Evolutionary conservation across 2,888 invertebrate species (phyloP), one percentile per base, ranked within the genome.

Genomic region (Drosophila nigritarsus): DNA sequence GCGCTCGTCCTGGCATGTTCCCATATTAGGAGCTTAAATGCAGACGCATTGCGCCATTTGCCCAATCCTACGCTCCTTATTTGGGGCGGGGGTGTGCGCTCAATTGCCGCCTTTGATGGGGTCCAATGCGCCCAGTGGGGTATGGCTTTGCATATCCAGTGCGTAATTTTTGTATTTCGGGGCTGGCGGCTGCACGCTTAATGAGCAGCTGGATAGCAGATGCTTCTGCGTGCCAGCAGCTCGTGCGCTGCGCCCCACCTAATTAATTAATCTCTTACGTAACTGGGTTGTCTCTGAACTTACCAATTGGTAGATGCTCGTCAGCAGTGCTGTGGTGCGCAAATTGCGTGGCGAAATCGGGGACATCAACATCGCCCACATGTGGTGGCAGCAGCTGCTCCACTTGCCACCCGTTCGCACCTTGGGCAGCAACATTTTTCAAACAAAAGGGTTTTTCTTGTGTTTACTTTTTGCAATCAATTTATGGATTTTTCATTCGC

Each of bases 61-160:
- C 81, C 65, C 80, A 63, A 73, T 73, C 76, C 48, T 66, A 67
- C 79, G 65, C 78, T 40, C 18, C 36, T 59, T 1, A 29, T 18
- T 13, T 6, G 24, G 66, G 11, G 84, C 51, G 78, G 82, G 71
- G 75, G 80, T 62, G 78, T 40, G 80, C 78, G 76, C 27, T 55
- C 1, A 3, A 78, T 78, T 80, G 80, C 78, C 78, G 71, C 65
- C 67, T 65, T 82, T 34, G 68, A 67, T 60, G 87, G 59, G 72
- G 54, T 62, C 27, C 29, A 66, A 56, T 75, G 80, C 38, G 73
- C 89, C 75, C 91, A 91, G 92, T 92, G 92, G 92, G 92, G 92
- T 92, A 92, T 92, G 92, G 92, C 91, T 92, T 92, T 92, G 91
- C 92, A 92, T 92, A 92, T 92, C 92, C 92, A 92, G 92, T 90